Base-by-base conservation (phyloP, 37 sponge, comb jelly and placozoan genomes). In the Hexactinellida sp. region DNA sequence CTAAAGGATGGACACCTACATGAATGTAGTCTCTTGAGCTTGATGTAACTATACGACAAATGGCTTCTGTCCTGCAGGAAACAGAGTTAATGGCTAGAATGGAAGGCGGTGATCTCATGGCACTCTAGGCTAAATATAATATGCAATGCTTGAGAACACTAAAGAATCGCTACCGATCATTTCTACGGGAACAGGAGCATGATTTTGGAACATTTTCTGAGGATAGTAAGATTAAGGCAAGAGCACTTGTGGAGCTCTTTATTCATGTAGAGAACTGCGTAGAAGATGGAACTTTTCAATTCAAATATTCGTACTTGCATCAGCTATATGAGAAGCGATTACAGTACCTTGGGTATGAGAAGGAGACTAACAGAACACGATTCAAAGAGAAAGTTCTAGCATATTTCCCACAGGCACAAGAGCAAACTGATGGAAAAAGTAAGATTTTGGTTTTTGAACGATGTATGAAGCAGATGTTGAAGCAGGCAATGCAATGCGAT, bases 381-480 rank as follows among this genome's bases (percentile, higher is more conserved):
- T 39, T 84, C 32, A 84, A 84, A 10, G 52, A 84, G 47, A 1
- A 39, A 19, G 1, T 83, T 84, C 47, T 84, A 38, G 3, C 30
- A 39, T 35, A 39, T 13, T 84, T 84, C 24, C 85, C 3, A 16
- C 21, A 84, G 25, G 85, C 51, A 51, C 41, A 84, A 84, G 47
- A 5, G 24, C 85, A 84, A 84, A 84, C 34, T 39, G 52, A 84
- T 84, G 51, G 85, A 36, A 38, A 84, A 35, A 38, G 47, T 84
- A n/a, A n/a, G 21, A 36, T 84, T 39, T 54, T 84, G 36, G 51
- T 84, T 38, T 84, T 83, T 39, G 24, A 84, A 38, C 85, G 47
- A 39, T 24, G 85, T 16, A 84, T 84, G 85, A 28, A 84, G 51
- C 85, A 84, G 24, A 23, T 84, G 36, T 7, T 84, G 85, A 39